Conservation (phyloP, 2,797 vertebrate genomes). For the Coreius guichenoti region DNA sequence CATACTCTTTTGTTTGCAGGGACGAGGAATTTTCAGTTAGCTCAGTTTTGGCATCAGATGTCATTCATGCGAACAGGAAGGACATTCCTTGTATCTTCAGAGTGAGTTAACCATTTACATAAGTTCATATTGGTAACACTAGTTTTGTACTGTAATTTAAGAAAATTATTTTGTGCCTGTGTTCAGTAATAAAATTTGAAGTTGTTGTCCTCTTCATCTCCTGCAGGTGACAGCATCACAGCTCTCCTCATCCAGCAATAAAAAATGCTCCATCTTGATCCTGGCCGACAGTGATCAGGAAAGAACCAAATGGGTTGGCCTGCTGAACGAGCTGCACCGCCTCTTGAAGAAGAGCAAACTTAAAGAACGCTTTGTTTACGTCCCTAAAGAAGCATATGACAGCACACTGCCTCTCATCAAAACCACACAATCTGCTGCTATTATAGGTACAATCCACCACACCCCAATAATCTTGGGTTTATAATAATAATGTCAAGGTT, state of each 20-base stretch:
- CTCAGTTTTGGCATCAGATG: slow-evolving; percentile 95
- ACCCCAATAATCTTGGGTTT: neutral
- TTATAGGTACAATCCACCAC: slow-evolving; percentile 55
- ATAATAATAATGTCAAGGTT: neutral
- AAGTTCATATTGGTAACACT: neutral
- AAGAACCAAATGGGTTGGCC: slow-evolving; percentile 94
- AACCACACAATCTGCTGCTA: slow-evolving; percentile 92
- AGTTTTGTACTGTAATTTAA: neutral
- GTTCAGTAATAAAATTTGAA: neutral
- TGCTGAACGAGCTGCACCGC: slow-evolving; percentile 93
- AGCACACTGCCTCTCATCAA: slow-evolving; percentile 97
- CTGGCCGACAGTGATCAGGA: slow-evolving; percentile 95
- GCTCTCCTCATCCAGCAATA: slow-evolving; percentile 87
- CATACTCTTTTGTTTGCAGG: slow-evolving; percentile 70
- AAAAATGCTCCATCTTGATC: slow-evolving; percentile 94
- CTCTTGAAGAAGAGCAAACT: slow-evolving; percentile 98
- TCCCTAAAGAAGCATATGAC: slow-evolving; percentile 98
- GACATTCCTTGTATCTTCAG: slow-evolving; percentile 98
- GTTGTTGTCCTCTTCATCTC: neutral
- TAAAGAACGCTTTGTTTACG: slow-evolving; percentile 95
- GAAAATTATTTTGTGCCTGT: neutral
- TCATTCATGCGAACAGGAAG: slow-evolving; percentile 97
- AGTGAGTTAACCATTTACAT: slow-evolving; percentile 78
- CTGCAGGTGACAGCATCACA: slow-evolving; percentile 94
- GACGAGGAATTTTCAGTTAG: slow-evolving; percentile 99